phyloP scores from a whole-genome alignment of 2,888 invertebrate species.

The Nezara viridula region DNA sequence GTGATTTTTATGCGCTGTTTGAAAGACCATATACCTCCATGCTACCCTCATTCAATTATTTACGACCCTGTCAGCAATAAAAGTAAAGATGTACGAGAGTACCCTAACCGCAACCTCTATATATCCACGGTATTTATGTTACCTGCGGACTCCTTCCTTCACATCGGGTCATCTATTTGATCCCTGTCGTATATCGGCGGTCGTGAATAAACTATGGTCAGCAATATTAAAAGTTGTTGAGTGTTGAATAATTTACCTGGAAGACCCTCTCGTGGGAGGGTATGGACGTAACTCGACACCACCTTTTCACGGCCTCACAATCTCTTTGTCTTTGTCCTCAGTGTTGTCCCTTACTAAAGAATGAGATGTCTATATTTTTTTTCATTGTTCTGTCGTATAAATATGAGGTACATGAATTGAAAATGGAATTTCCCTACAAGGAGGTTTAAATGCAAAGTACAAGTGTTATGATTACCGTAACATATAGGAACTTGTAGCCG shows the following conservation, averaged over 20 bases:
- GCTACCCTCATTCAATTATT: not conserved
- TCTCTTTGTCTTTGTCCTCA: not conserved
- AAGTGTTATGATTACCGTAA: too few species aligned
- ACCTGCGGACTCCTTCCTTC: not conserved
- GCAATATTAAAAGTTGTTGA: conserved; percentile 3
- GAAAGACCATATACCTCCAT: not conserved
- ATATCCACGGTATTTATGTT: not conserved
- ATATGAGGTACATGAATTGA: not conserved
- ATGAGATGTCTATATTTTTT: not conserved
- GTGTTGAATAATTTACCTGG: conserved; percentile 1
- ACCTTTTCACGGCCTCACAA: not conserved
- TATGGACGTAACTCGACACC: not conserved
- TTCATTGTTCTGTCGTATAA: too few species aligned
- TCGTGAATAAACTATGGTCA: not conserved
- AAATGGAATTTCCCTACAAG: too few species aligned
- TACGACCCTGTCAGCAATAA: not conserved
- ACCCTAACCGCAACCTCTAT: not conserved
- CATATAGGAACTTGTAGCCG: too few species aligned
- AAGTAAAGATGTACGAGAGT: not conserved
- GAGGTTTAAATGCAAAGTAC: too few species aligned
- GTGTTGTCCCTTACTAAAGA: not conserved
- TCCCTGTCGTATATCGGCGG: not conserved
- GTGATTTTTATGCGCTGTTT: not conserved
- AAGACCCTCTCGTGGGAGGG: not conserved
- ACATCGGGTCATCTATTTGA: not conserved